A percentile compares a stretch with the other conserved stretches of the same genome.
phyloP scores from a whole-genome alignment of 2,797 vertebrate species.

The Cheirogaleus major region DNA sequence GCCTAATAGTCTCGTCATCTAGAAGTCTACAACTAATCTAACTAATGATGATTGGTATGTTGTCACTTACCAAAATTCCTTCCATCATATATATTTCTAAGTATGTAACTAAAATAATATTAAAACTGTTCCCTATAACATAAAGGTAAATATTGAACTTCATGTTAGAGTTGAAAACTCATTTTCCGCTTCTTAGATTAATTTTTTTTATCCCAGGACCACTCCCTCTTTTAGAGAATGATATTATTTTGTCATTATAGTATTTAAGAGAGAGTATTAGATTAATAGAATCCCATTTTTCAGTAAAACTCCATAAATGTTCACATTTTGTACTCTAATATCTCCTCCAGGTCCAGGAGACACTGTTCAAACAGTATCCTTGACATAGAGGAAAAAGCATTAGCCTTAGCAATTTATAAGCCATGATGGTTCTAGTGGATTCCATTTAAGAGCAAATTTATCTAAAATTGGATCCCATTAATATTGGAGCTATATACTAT shows the following conservation, averaged over 20 bases:
- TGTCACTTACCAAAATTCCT: slow-evolving; percentile 20
- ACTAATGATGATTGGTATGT: neutral
- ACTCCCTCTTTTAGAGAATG: neutral
- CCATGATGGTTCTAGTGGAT: neutral
- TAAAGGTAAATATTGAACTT: slow-evolving; percentile 38
- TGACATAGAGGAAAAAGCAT: neutral
- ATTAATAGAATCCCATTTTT: neutral
- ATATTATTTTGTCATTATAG: neutral
- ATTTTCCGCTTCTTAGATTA: neutral
- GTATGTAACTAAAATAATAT: slow-evolving; percentile 16
- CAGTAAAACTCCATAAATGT: neutral
- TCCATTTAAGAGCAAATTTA: slow-evolving; percentile 32
- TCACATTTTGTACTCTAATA: neutral
- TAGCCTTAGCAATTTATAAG: neutral
- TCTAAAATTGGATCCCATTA: neutral
- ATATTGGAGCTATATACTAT: neutral
- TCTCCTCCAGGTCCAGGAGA: neutral
- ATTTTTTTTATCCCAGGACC: neutral
- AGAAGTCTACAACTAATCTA: too few species aligned
- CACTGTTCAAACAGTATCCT: neutral
- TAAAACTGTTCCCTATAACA: neutral
- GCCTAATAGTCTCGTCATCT: too few species aligned
- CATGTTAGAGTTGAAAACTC: neutral
- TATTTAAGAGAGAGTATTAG: neutral
- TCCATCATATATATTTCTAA: neutral